Evolutionary conservation across 2,888 invertebrate species (phyloP), one percentile per base, ranked within the genome.

Genomic region (Bursaphelenchus okinawaensis): DNA sequence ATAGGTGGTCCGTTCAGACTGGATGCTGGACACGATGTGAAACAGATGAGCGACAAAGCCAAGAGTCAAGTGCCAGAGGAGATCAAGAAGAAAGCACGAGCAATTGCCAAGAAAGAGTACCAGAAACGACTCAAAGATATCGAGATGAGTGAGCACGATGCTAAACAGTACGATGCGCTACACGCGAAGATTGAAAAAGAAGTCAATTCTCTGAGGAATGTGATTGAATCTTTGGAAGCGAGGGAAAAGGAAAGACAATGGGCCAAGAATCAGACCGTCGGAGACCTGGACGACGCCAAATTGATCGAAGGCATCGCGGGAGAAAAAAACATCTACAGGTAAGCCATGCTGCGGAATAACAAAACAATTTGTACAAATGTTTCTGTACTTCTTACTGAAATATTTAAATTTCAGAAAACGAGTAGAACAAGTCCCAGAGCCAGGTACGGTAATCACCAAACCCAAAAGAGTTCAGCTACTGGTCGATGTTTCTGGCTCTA

Each of bases 1-100:
- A 91, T 92, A 84, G 95, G 95, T 20, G 96, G 94, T 0, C 94
- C 95, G 0, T 95, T 92, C 31, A 75, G 95, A 0, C 86, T 96
- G 16, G 95, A 95, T 83, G 90, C 90, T 62, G 94, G 95, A 0
- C 93, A 95, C 76, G 88, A 89, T 68, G 93, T 95, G 0, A 90
- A 92, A 83, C 95, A 96, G 86, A 84, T 84, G 68, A 90, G 92
- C 40, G 91, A 95, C 65, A 90, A 88, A 72, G 93, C 93, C 80
- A 96, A 94, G 81, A 89, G 90, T 74, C 88, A 89, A 20, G 89
- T 96, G 1, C 94, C 95, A 0, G 92, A 92, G 65, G 83, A 85
- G 81, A 88, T 95, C 29, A 88, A 89, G 81, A 86, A 88, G 78
- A 94, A 93, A 9, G 95, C 95, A 0, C 87, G 91, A 8, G 92